Base-by-base conservation (phyloP, 2,113 vertebrate species). In the Thoracochromis brauschi region DNA sequence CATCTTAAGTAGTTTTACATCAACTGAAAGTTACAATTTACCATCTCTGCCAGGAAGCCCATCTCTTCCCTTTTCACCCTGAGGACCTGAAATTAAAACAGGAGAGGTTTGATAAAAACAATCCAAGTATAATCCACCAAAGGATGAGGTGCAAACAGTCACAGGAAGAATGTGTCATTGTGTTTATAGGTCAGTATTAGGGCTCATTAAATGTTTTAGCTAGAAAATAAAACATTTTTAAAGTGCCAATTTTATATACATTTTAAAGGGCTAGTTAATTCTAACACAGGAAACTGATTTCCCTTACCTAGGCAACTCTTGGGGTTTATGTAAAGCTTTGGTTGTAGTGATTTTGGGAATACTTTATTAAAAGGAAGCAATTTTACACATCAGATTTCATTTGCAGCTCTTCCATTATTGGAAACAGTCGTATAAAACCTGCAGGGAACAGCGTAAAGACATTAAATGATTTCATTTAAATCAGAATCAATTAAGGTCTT, bases 21-120 rank as follows among this genome's bases (percentile, higher is more conserved):
- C 31, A 31, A 80, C 53, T 82, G n/a, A 89, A 85, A 87, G 53
- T 60, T 60, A 40, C 49, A 79, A 89, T 91, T 92, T 92, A 97
- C 96, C 96, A 2, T 97, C 96, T 92, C 90, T 94, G 58, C 96
- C 96, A 86, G 95, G 91, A 91, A 88, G 85, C 40, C 96, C 96
- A 81, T 96, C 96, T 80, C 58, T 94, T 80, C 96, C 97, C 79
- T 87, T 96, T 85, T 96, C 96, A 45, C 97, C 96, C 90, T 91
- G 95, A 87, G 96, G 96, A 90, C 96, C 97, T 97, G 91, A 19
- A 89, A 88, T 85, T 45, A 85, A 88, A 93, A 85, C 49, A 91
- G 51, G 42, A 68, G 82, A 73, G 24, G 60, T 81, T 78, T 9
- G 83, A 33, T 29, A 45, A 35, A 78, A 79, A 85, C 65, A 54